phyloP scores from a whole-genome alignment of 2,113 vertebrate species.

The Psilopsiagon aurifrons region DNA sequence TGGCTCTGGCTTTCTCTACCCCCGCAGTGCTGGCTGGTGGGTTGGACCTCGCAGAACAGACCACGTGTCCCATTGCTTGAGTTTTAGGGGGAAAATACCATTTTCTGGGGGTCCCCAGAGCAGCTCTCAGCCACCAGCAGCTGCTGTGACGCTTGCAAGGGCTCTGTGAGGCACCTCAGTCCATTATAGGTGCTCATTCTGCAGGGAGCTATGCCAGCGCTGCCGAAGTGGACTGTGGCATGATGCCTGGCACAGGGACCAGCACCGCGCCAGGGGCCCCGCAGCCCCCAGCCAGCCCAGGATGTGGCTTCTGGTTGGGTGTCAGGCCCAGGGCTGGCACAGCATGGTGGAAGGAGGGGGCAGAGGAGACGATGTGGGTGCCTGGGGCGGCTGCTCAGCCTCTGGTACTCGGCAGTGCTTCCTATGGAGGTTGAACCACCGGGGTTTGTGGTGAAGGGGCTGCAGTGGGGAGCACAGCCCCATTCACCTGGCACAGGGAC shows the following conservation, averaged over 20 bases:
- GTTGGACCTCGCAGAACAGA: accelerated
- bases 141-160: background rate
- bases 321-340: background rate
- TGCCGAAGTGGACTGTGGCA: accelerated
- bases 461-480: background rate
- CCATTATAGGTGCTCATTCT: accelerated
- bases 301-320: background rate
- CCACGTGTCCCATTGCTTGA: background rate
- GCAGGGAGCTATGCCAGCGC: accelerated
- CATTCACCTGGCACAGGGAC: background rate
- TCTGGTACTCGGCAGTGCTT: accelerated
- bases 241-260: accelerated
- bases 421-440: background rate
- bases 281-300: background rate
- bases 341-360: background rate
- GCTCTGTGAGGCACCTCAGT: background rate
- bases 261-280: accelerated
- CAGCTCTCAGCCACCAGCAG: background rate
- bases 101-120: background rate
- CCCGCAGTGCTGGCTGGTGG: background rate
- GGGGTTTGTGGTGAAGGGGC: background rate
- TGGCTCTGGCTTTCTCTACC: background rate
- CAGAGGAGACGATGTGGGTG: background rate
- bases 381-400: background rate
- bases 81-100: background rate